Conservation (phyloP, 2,888 invertebrate genomes). For the Tholera decimalis region DNA sequence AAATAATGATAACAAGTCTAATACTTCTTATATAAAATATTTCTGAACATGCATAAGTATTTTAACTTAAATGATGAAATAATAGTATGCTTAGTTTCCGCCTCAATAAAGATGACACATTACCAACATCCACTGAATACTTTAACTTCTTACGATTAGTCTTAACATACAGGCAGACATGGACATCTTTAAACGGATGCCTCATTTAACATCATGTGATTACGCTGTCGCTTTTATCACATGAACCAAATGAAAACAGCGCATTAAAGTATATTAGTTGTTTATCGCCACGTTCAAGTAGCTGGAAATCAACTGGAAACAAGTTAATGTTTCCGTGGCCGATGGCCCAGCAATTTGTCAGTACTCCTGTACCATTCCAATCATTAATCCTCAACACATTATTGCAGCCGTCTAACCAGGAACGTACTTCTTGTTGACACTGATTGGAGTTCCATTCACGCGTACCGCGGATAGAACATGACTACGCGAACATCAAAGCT, state of each 20-base stretch:
- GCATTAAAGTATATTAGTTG: conserved; percentile 54
- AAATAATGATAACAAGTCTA: too few species aligned
- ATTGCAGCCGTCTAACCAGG: conserved; percentile 52
- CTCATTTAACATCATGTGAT: conserved; percentile 48
- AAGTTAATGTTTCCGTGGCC: conserved; percentile 57
- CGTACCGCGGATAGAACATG: conserved; percentile 54
- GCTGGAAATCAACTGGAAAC: conserved; percentile 51
- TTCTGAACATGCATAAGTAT: too few species aligned
- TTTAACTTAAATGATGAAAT: too few species aligned
- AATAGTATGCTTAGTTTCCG: too few species aligned
- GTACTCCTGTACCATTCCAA: conserved; percentile 52
- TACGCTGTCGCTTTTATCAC: conserved; percentile 37
- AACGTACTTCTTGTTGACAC: conserved; percentile 56
- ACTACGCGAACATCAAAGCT: conserved; percentile 47
- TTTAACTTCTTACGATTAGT: conserved; percentile 29
- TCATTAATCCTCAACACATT: conserved; percentile 60
- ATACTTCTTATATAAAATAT: too few species aligned
- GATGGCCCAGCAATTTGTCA: conserved; percentile 57
- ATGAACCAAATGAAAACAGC: conserved; percentile 48
- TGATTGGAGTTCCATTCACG: conserved; percentile 63
- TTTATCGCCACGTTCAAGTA: conserved; percentile 52
- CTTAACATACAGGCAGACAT: conserved; percentile 8
- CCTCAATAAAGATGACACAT: background rate
- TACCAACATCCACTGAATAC: conserved; percentile 19
- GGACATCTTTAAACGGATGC: conserved; percentile 14